Evolutionary conservation across 2,797 vertebrate genomes (phyloP), one percentile per base, ranked within the genome.

Genomic region (Iguana delicatissima): DNA sequence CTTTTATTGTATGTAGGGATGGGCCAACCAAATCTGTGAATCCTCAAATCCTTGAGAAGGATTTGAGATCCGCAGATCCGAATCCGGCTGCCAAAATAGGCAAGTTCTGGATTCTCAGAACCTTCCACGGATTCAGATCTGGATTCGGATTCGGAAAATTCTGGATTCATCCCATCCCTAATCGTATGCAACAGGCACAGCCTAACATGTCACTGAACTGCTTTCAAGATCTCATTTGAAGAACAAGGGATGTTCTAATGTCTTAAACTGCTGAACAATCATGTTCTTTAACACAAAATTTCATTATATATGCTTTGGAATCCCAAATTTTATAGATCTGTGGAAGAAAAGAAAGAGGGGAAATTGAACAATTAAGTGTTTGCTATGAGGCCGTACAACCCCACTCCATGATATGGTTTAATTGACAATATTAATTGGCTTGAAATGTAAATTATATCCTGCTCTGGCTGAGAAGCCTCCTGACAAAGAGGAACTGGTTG

Each of bases 241-340:
- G 22, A 42, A 10, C 91, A 79, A 81, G 77, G 42, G 83, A 20
- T 86, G 69, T 89, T 55, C 74, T 87, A 6, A 85, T 32, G 52
- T 88, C 87, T 81, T 88, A 91, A 32, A 87, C 67, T 93, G 88
- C 82, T 77, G 67, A 94, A 74, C 55, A 89, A 64, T 8, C 89
- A 59, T 89, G 86, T 95, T 62, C 59, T 52, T 90, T 55, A 50
- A 80, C 13, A 89, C 55, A 2, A 50, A 94, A 89, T 57, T 3
- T 10, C 4, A 6, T 87, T 67, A 79, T 80, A 88, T 32, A 57
- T 89, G 32, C 84, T 73, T 22, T 73, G 67, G 18, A 46, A 72
- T 85, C 12, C 50, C 1, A 85, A 85, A 85, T 73, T 35, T 35
- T 32, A n/a, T n/a, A 73, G 42, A 55, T 55, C n/a, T 13, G 32